These are phyloP conservation scores for Brienomyrus brachyistius DNA, from an alignment of 2,113 vertebrate genomes.

Conservation along the genomic window DNA sequence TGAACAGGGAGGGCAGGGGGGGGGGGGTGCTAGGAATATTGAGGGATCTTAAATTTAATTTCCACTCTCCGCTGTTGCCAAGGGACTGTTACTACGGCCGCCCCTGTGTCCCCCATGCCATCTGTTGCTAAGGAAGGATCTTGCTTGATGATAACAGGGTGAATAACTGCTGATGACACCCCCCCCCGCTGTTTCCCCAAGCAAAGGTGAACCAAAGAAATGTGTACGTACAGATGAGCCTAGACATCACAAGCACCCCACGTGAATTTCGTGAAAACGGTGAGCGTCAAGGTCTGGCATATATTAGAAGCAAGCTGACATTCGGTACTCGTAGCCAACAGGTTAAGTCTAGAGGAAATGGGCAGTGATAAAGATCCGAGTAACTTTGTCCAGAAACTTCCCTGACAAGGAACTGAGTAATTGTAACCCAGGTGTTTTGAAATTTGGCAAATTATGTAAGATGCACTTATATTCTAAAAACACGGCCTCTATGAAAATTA, in stretches of 20 bases:
- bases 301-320: not conserved
- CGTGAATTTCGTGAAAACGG: not conserved
- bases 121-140: not conserved
- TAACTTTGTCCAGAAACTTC: not conserved
- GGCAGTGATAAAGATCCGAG: not conserved
- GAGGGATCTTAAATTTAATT: constrained; percentile 6
- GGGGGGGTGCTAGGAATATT: not conserved
- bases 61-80: constrained; percentile 23
- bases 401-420: not conserved
- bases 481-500: not conserved
- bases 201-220: not conserved
- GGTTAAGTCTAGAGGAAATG: not conserved
- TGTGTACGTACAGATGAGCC: no score
- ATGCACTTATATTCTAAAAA: not conserved
- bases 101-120: not conserved
- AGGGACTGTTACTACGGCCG: constrained; percentile 18
- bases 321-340: not conserved
- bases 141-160: not conserved
- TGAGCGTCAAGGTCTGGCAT: not conserved
- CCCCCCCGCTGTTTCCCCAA: not conserved
- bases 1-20: no score
- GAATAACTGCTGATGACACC: not conserved
- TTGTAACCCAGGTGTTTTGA: not conserved
- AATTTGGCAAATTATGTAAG: not conserved
- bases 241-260: not conserved